Base-by-base conservation (phyloP, 2,113 vertebrate species). In the Fulica atra region DNA sequence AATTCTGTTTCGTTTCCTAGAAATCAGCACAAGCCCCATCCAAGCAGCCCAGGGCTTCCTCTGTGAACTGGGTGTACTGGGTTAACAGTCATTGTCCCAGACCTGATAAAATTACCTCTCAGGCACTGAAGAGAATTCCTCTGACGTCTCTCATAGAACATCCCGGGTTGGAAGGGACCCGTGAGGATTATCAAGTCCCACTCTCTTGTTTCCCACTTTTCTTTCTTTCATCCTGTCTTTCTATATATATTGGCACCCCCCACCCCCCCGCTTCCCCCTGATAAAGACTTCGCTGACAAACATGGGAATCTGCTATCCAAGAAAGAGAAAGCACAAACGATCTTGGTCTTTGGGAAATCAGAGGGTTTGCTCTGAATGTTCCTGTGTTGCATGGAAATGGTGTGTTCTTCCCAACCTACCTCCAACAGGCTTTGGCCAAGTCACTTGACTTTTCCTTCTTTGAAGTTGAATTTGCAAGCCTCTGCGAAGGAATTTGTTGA, bases 311-410 rank as follows among this genome's bases (percentile, higher is more conserved):
- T 65, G 46, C 12, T 53, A 18, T 78, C 29, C 29, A 72, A 64
- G 74, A 84, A 95, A 94, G 79, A 57, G 81, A 96, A 89, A 96
- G 74, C 21, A 7, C 6, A 81, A 74, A 65, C 48, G 11, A 73
- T 53, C 21, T 36, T 28, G 28, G 16, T 10, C 16, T 82, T 81
- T 44, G 31, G 26, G 61, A 59, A 76, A 57, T 24, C 56, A 33
- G 21, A 44, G 7, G 8, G 0, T 33, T 78, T 95, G 46, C 61
- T 60, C 11, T 61, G 73, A 82, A 85, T 68, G 35, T 18, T 31
- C 46, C 21, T 0, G 0, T 18, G 48, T 6, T 65, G 10, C 38
- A 86, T 51, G 33, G 25, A n/a, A 73, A 26, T 1, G 26, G 10
- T 3, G 11, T 1, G 0, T 26, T 77, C 20, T 69, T 56, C 53